These are phyloP conservation scores for Catharus bicknelli DNA, from an alignment of 2,113 vertebrate species.

Conservation along the genomic window DNA sequence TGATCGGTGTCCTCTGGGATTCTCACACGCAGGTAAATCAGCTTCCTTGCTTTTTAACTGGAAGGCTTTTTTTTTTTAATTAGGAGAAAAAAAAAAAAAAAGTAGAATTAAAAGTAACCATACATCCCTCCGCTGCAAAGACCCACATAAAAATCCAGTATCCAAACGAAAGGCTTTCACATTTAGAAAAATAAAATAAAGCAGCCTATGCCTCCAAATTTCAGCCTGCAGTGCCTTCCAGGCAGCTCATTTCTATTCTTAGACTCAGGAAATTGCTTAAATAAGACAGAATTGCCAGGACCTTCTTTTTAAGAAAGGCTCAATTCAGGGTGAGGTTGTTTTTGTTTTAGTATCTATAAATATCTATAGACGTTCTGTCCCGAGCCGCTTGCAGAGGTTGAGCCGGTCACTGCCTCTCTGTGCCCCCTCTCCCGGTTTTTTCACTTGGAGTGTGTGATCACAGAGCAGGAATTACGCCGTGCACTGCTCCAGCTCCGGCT, in stretches of 20 bases:
- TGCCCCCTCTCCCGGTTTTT: slow-evolving; percentile 52
- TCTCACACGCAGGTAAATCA: slow-evolving; percentile 48
- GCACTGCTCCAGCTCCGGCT: slow-evolving; percentile 27
- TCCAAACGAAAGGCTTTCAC: slow-evolving; percentile 22
- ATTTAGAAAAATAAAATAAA: slow-evolving; percentile 43
- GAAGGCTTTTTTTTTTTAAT: background rate
- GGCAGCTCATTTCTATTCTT: slow-evolving; percentile 71
- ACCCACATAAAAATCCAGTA: slow-evolving; percentile 43
- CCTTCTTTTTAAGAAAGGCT: slow-evolving; percentile 67
- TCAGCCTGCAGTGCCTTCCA: slow-evolving; percentile 72
- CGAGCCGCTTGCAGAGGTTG: slow-evolving; percentile 14
- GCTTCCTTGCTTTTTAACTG: slow-evolving; percentile 7
- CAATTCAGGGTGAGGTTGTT: slow-evolving; percentile 60
- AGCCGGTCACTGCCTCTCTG: slow-evolving; percentile 54
- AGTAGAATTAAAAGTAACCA: slow-evolving; percentile 54
- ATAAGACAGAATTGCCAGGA: slow-evolving; percentile 70
- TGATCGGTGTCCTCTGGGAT: slow-evolving; percentile 34
- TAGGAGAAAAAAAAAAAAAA: background rate
- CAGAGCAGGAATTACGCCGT: slow-evolving; percentile 56
- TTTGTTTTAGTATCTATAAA: slow-evolving; percentile 49
- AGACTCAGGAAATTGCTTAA: slow-evolving; percentile 79
- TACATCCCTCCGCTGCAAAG: slow-evolving; percentile 41
- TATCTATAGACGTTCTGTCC: slow-evolving; percentile 24
- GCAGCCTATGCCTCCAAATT: slow-evolving; percentile 62
- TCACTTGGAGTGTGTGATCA: slow-evolving; percentile 58